phyloP scores from a whole-genome alignment of 2,888 invertebrate species.

The Lepeophtheirus nordmannii region DNA sequence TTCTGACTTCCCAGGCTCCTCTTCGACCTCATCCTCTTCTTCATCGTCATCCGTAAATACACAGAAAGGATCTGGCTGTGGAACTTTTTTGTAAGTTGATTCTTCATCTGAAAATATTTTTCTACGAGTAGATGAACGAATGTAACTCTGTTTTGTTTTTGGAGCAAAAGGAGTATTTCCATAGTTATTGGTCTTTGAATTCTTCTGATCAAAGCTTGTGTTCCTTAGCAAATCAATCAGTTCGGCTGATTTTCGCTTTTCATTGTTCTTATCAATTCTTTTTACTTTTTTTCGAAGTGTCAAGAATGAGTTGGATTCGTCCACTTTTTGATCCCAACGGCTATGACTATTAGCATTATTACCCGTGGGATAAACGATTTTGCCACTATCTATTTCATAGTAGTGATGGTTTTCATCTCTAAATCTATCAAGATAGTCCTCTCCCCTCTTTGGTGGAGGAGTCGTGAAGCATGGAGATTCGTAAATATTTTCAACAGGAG shows the following conservation, averaged over 20 bases:
- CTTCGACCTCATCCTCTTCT: neutral
- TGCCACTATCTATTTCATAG: conserved; percentile 1
- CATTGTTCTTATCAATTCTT: conserved; percentile 14
- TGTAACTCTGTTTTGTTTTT: neutral
- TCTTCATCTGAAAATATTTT: neutral
- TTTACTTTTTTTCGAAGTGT: conserved; percentile 2
- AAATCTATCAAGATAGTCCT: neutral
- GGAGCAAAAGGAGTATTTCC: neutral
- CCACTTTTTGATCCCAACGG: neutral
- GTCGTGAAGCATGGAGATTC: neutral
- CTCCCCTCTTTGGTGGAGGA: neutral
- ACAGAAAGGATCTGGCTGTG: conserved; percentile 12
- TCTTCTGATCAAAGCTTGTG: neutral
- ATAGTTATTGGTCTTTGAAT: neutral
- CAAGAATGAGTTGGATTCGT: neutral
- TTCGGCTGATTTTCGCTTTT: conserved; percentile 9
- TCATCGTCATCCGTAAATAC: neutral
- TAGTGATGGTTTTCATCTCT: conserved; percentile 1
- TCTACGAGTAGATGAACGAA: neutral
- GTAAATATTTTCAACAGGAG: neutral
- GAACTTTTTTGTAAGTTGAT: conserved; percentile 12
- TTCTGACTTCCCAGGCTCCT: neutral
- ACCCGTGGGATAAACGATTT: neutral
- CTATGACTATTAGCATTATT: no score
- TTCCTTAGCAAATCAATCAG: neutral